Conservation (phyloP, 2,888 invertebrate genomes). For the Andrena praecox region DNA sequence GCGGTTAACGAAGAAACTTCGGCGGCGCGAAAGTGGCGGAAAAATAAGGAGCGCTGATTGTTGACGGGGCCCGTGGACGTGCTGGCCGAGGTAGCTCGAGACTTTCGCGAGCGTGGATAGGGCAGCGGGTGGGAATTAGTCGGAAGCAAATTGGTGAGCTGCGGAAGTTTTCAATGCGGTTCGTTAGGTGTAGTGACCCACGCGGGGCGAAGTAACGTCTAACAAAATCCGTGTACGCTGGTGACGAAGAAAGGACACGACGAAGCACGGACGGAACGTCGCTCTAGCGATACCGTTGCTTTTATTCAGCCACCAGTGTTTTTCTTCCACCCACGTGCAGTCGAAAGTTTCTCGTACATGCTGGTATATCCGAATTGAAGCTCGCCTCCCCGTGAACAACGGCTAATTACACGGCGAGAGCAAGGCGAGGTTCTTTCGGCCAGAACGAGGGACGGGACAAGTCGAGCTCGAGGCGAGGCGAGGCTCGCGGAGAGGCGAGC, state of each 20-base stretch:
- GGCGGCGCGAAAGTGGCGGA: not conserved
- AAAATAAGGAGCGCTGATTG: constrained; percentile 1
- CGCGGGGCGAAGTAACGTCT: not conserved
- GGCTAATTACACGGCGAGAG: constrained; percentile 41
- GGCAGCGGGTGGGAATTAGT: constrained; percentile 34
- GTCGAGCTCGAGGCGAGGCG: constrained; percentile 32
- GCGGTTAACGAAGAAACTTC: constrained; percentile 9
- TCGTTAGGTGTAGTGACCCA: constrained; percentile 35
- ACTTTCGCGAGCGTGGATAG: not conserved
- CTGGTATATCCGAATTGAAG: constrained; percentile 2
- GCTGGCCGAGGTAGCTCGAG: not conserved
- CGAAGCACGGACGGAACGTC: not conserved
- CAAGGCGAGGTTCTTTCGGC: constrained; percentile 60
- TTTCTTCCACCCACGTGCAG: too few species aligned
- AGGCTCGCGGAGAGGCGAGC: constrained; percentile 7
- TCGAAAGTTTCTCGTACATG: too few species aligned
- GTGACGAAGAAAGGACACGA: not conserved
- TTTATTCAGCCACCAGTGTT: too few species aligned
- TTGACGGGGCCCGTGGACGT: not conserved
- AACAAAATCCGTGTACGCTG: not conserved
- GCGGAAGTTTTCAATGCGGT: constrained; percentile 44
- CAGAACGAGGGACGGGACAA: constrained; percentile 55
- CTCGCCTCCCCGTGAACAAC: constrained; percentile 17
- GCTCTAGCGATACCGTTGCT: too few species aligned
- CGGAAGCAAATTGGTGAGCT: constrained; percentile 31